phyloP scores from a whole-genome alignment of 2,113 vertebrate species.

The Vicugna pacos region DNA sequence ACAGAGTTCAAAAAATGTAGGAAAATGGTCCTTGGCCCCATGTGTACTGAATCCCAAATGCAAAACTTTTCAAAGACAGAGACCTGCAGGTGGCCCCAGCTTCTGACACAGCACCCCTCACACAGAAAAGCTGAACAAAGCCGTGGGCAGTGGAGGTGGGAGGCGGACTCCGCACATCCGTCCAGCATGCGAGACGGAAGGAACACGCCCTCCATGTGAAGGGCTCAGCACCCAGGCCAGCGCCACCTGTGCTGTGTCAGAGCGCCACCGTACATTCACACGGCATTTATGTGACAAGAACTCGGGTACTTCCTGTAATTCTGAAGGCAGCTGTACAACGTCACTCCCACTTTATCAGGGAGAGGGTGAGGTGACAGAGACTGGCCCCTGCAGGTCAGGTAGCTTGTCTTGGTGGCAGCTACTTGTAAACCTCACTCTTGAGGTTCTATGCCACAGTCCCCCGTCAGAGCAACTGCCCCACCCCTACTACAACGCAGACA shows the following conservation, averaged over 20 bases:
- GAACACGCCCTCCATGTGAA: background rate
- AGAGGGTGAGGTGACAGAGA: background rate
- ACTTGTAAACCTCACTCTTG: background rate
- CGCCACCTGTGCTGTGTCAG: rapidly evolving
- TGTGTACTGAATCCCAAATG: background rate
- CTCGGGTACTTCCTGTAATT: background rate
- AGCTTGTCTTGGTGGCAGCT: rapidly evolving
- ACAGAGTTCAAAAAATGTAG: background rate
- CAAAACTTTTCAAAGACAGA: background rate
- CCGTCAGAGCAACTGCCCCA: background rate
- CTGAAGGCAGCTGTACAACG: background rate
- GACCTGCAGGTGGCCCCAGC: background rate
- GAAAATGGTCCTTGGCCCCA: background rate
- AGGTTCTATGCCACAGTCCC: too few relatives aligned
- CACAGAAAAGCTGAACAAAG: background rate
- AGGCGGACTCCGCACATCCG: background rate
- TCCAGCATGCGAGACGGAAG: background rate
- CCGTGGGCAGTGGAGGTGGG: background rate
- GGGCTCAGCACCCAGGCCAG: background rate
- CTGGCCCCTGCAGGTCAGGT: background rate
- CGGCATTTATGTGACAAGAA: background rate
- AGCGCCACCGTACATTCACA: background rate
- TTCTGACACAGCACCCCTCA: background rate
- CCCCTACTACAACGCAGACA: rapidly evolving
- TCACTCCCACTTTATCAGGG: background rate